Evolutionary conservation across 2,797 vertebrate species (phyloP).

Genomic region (Macropus fuliginosus): DNA sequence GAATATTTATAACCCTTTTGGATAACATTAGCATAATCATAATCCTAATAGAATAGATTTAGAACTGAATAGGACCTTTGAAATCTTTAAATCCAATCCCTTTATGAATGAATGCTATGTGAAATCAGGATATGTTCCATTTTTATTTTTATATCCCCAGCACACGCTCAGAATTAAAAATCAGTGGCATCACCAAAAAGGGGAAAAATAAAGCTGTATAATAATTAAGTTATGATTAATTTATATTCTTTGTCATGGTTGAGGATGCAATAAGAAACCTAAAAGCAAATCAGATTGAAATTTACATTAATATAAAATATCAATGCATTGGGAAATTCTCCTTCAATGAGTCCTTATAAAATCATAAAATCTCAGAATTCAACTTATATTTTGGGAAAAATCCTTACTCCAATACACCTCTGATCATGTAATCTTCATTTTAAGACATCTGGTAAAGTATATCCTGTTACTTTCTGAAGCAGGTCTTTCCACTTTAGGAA

Average conservation of each 20-base stretch:
- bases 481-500: neutral
- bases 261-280: neutral
- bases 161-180: neutral
- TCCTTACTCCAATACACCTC: neutral
- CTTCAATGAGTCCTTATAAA: neutral
- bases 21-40: neutral
- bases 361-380: neutral
- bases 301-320: neutral
- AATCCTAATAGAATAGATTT: neutral
- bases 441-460: neutral
- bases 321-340: neutral
- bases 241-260: neutral
- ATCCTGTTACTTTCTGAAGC: neutral
- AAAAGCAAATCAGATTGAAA: neutral
- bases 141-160: neutral
- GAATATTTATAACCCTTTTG: neutral
- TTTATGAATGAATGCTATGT: neutral
- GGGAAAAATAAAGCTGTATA: conserved; percentile 9
- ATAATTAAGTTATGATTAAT: neutral
- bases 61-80: neutral
- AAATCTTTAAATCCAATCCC: neutral
- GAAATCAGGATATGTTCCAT: neutral
- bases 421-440: neutral
- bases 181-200: neutral
- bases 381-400: neutral